phyloP scores from a whole-genome alignment of 2,113 vertebrate genomes.

The Petromus typicus region DNA sequence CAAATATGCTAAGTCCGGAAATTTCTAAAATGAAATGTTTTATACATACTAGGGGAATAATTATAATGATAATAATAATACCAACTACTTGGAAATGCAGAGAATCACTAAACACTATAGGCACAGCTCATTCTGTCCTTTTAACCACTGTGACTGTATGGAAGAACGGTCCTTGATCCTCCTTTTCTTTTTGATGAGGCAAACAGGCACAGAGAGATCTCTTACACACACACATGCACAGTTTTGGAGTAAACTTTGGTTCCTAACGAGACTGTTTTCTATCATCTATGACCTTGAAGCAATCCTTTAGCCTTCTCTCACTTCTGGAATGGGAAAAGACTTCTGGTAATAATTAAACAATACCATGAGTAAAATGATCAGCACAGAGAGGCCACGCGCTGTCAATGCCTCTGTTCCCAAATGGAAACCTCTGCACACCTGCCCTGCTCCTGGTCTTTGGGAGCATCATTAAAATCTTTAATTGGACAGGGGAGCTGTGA shows the following conservation, averaged over 20 bases:
- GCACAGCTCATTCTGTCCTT: conserved; percentile 3
- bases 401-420: not conserved
- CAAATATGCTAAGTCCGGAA: conserved; percentile 20
- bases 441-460: not conserved
- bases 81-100: conserved; percentile 53
- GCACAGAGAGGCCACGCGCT: not conserved
- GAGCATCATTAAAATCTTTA: not conserved
- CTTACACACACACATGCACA: not conserved
- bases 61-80: conserved; percentile 60
- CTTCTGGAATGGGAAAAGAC: not conserved
- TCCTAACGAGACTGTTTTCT: not conserved
- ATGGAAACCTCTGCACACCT: not conserved
- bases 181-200: not conserved
- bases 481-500: not conserved
- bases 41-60: conserved; percentile 41
- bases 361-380: not conserved
- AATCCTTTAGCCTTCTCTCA: not conserved
- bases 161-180: not conserved
- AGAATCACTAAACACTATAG: conserved; percentile 30
- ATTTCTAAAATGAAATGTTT: conserved; percentile 57
- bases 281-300: not conserved
- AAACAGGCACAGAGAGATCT: not conserved
- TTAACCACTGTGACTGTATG: not conserved
- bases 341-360: not conserved
- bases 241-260: not conserved